Evolutionary conservation across 1,140 invertebrate genomes (phyloP), one percentile per base, ranked within the genome.

Genomic region (Cotesia vestalis): DNA sequence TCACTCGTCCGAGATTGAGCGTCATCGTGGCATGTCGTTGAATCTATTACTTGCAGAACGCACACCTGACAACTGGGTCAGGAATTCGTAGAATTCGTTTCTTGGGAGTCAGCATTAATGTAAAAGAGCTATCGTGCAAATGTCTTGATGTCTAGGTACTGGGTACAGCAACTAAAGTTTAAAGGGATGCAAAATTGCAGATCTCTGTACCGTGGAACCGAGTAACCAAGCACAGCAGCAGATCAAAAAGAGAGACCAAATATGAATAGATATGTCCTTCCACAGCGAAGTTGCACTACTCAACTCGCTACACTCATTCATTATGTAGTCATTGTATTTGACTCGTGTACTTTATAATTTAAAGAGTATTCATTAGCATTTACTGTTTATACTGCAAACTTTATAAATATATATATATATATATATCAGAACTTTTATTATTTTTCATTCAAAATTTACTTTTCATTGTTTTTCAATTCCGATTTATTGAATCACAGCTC

Each of bases 11-110:
- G 52, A 17, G 36, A 68, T 59, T 34, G 46, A 36, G 36, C 66
- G 27, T 53, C 36, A 40, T 40, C 34, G 61, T 17, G 66, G 53
- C 35, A 35, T 59, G 35, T 38, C 66, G 35, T 68, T 59, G 17
- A 68, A 55, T 52, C 66, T 40, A 68, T 68, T 68, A 68, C 12
- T 12, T 6, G 9, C 34, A 35, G 5, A 68, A 53, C 53, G 55
- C 53, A 40, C 38, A 36, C 17, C 36, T 69, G 67, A 60, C 55
- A 69, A 69, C 67, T 69, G 57, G 67, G 67, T 69, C 67, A 69
- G 67, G 57, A 9, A 69, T 69, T 60, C 60, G 67, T 11, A 59
- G 11, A 68, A 40, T 11, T 4, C 12, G 36, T 38, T 27, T 34
- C 55, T 46, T 4, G 38, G 9, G 67, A 69, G 55, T 69, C 67